Evolutionary conservation across 2,888 invertebrate genomes (phyloP), one percentile per base, ranked within the genome.

Genomic region (Drosophila mimetica): DNA sequence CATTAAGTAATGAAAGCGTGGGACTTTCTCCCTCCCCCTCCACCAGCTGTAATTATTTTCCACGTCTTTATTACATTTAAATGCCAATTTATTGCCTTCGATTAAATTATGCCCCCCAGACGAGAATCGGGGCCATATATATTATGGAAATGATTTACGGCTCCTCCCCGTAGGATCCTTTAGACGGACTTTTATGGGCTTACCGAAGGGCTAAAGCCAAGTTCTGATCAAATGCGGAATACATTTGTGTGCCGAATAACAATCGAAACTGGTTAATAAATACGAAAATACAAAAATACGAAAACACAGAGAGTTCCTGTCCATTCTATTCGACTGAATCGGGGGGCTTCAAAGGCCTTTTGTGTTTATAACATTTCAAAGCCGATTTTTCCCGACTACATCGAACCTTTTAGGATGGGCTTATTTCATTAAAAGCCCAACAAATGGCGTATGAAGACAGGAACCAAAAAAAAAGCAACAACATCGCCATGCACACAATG

Each of bases 31-130:
- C 71, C 18, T 13, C n/a, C n/a, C n/a, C n/a, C n/a, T n/a, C n/a
- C n/a, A n/a, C n/a, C 46, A 73, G 70, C 70, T 74, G 77, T 80
- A 88, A 85, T 86, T 86, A 80, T 88, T 86, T 86, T 79, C 59
- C 78, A 67, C 76, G 77, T 78, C 88, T 84, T 84, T 88, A 84
- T 88, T 83, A 86, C 86, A 84, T 88, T 84, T 83, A 84, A 84
- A 84, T 84, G 86, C 88, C 88, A 84, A 84, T 84, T 84, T 84
- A 84, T 84, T 86, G 88, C 84, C 75, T 75, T 83, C 84, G 88
- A 84, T 84, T 84, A 84, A 84, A 84, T 84, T 76, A 83, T 75
- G 76, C 64, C 69, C 41, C 41, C 14, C 25, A 8, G 25, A 44
- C 1, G 9, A 44, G 9, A 44, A 44, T 8, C 25, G 42, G 25